Base-by-base conservation (phyloP, 2,113 vertebrate species). In the Triplophysa rosa region DNA sequence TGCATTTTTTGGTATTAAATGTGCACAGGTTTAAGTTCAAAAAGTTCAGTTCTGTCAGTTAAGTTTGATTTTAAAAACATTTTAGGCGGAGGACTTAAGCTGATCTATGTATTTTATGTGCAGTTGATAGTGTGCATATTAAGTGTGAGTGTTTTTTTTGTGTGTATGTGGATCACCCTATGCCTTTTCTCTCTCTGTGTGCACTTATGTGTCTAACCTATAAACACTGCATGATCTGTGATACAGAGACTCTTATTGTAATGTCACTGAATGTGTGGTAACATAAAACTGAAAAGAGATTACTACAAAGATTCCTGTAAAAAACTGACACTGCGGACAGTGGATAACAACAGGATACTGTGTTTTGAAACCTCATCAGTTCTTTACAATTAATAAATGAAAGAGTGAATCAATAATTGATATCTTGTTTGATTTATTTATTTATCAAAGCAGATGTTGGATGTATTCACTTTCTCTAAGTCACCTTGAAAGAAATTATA, bases 351-450 rank as follows among this genome's bases (percentile, higher is more conserved):
- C 21, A 21, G 37, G 62, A 72, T 81, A 71, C 58, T 77, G 72
- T 81, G 65, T 69, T 77, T 77, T 82, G 74, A 66, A 78, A 70
- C 58, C 58, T 77, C 47, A 82, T 58, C 37, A 71, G 80, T 82
- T 49, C 45, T 58, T 66, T 63, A 26, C 68, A 77, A 81, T 62
- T 10, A 79, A 80, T 80, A 80, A 72, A 80, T n/a, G 63, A 24
- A 49, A 70, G 14, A 40, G 62, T 29, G 21, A 54, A 65, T 24
- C 29, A 54, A 56, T 29, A 62, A 16, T 21, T 52, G 49, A 14
- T 52, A 6, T 16, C 3, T 17, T 17, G 49, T 5, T 52, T 52
- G 5, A 19, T 52, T 2, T 17, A 37, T 37, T 37, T 8, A 37
- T 37, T 33, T 2, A 33, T 33, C 29, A 33, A 33, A 33, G 29